These are phyloP conservation scores for Oreochromis aureus DNA, from an alignment of 2,113 vertebrate species.

Conservation along the genomic window DNA sequence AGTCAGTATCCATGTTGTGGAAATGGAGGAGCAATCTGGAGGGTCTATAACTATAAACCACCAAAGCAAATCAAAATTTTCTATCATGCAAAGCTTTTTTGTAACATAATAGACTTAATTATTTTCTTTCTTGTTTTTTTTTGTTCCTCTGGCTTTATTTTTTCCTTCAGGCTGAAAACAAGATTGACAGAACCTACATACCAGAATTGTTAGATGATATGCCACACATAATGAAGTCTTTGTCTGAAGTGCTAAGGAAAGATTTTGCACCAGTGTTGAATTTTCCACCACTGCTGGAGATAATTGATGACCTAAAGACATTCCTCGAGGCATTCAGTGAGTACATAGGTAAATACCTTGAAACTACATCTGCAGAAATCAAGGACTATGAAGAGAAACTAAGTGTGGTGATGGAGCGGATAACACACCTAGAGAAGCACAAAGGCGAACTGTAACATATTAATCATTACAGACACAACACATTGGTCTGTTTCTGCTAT, in stretches of 20 bases:
- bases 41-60: not conserved
- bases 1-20: not conserved
- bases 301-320: not conserved
- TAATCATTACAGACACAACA: not conserved
- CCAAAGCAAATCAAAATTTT: not conserved
- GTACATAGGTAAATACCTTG: not conserved
- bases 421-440: not conserved
- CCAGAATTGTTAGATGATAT: not conserved
- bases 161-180: not conserved
- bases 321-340: accelerated
- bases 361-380: not conserved
- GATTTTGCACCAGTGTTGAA: not conserved
- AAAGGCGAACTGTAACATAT: not conserved
- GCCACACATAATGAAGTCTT: accelerated
- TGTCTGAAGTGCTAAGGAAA: not conserved
- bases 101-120: not conserved
- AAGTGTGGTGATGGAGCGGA: accelerated
- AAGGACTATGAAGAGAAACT: not conserved
- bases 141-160: accelerated
- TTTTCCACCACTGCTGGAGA: not conserved
- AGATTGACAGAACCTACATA: not conserved
- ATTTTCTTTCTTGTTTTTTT: not conserved
- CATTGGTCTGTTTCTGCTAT: not conserved
- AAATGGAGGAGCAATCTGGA: not conserved
- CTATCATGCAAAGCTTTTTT: not conserved